These are phyloP conservation scores for Phrynosoma platyrhinos DNA, from an alignment of 2,113 vertebrate genomes.

Conservation along the genomic window DNA sequence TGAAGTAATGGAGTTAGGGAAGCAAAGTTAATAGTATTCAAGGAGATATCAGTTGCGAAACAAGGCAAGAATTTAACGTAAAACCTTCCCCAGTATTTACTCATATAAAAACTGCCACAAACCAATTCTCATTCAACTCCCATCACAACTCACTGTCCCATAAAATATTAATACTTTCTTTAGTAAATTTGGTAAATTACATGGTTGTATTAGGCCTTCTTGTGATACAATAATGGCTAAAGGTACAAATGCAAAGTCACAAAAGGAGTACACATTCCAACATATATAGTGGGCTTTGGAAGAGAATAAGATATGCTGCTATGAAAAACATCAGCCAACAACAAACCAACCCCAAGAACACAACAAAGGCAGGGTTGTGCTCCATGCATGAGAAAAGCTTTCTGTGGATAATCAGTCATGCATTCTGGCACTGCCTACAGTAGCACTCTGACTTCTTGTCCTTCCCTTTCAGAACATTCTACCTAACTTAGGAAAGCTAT, in stretches of 20 bases:
- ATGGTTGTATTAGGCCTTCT: neutral
- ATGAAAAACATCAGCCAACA: neutral
- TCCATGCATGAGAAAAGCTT: neutral
- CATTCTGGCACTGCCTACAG: neutral
- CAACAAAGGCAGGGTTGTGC: neutral
- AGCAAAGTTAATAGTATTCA: neutral
- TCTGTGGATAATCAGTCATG: neutral
- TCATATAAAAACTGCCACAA: neutral
- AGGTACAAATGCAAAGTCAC: neutral
- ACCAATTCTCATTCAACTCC: neutral
- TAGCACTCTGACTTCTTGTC: neutral
- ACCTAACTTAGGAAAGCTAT: neutral
- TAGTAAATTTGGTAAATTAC: neutral
- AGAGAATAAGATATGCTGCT: neutral
- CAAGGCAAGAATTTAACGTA: neutral
- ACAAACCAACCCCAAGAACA: too few species aligned
- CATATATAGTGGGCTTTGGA: neutral
- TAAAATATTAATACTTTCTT: neutral
- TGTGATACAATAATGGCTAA: neutral
- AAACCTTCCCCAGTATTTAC: neutral
- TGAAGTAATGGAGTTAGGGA: neutral
- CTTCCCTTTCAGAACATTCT: neutral
- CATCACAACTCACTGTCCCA: neutral
- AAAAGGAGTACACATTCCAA: neutral
- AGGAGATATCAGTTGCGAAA: neutral